Base-by-base conservation (phyloP, 1,140 invertebrate species). In the Drosophila azteca region DNA sequence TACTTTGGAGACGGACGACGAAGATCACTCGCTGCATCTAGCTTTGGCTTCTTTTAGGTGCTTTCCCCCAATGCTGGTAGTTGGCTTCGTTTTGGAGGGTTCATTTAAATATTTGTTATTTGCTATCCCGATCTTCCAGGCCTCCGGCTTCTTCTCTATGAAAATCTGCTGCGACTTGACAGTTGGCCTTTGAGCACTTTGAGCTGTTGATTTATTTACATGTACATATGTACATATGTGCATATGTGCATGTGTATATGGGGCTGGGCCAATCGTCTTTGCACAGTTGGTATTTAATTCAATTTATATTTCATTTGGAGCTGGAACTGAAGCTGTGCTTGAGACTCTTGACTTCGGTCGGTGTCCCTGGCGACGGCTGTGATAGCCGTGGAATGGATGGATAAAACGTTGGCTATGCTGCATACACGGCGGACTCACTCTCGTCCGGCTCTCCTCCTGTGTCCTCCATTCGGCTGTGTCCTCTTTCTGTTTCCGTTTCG, bases 261-360 rank as follows among this genome's bases (percentile, higher is more conserved):
- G 17, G 9, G n/a, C 20, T 55, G 60, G 60, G 50, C 48, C 49
- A 58, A 49, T 55, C 59, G 73, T 64, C 73, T 77, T 29, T 72
- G 68, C 69, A 54, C 76, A 72, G 64, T 76, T 79, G 63, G 68
- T 85, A 76, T 78, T 87, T 87, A 87, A 87, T 88, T 88, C 74
- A 87, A 87, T 87, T 88, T 87, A 82, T 79, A 76, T 87, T 87
- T 82, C 79, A 88, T 87, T 79, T 64, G 55, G 35, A 31, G 22
- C n/a, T 49, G 53, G 35, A 31, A 13, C n/a, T 49, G 53, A 35
- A 29, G 53, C 26, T 15, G 35, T n/a, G 17, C 52, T 22, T 24
- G 26, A 49, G 57, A 35, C 46, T 60, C 49, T 61, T 4, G 67
- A 72, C 68, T 60, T 59, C 51, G 66, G 51, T 15, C 35, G 26